Evolutionary conservation across 2,113 vertebrate species (phyloP).

Genomic region (Saccopteryx bilineata): DNA sequence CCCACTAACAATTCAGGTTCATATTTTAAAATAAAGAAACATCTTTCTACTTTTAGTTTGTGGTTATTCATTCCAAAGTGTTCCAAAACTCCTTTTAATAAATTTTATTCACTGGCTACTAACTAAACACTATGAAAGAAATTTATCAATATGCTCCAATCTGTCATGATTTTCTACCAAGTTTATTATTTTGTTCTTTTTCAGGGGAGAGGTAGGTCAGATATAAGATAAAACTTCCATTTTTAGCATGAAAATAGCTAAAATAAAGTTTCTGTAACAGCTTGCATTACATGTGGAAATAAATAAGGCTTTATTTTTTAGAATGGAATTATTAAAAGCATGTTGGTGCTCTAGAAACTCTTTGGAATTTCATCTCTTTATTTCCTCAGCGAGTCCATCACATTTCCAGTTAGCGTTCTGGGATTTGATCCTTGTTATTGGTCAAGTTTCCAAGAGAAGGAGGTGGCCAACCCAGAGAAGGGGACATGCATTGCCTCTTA

Average conservation of each 20-base stretch:
- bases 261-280: not conserved
- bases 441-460: not conserved
- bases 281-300: not conserved
- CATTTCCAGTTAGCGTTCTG: not conserved
- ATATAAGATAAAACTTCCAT: not conserved
- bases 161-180: not conserved
- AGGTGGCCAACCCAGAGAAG: not conserved
- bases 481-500: not conserved
- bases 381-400: not conserved
- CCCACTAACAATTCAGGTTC: not conserved
- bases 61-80: slow-evolving; percentile 37
- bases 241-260: slow-evolving; percentile 40
- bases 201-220: not conserved
- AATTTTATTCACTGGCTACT: slow-evolving; percentile 56
- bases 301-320: not conserved
- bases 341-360: not conserved
- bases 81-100: slow-evolving; percentile 46
- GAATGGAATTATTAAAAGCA: not conserved
- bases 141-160: not conserved
- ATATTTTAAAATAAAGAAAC: slow-evolving; percentile 44
- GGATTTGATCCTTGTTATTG: not conserved
- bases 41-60: slow-evolving; percentile 53
- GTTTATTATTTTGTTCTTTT: slow-evolving; percentile 10
- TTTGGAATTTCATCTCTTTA: not conserved
- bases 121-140: slow-evolving; percentile 31